Conservation (phyloP, 2,888 invertebrate species). For the Physocephala rufipes region DNA sequence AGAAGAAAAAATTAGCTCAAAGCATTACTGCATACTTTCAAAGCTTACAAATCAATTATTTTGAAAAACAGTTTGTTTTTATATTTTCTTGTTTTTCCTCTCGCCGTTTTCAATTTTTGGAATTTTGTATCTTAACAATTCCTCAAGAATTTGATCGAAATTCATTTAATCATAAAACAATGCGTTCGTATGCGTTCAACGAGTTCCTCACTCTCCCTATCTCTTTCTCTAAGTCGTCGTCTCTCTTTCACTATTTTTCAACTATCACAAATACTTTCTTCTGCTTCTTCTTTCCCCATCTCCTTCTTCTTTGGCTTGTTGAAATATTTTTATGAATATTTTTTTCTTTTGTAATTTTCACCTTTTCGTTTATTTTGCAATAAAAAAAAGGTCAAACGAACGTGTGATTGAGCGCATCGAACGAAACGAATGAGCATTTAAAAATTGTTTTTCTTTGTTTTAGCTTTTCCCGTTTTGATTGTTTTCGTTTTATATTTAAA, state of each 20-base stretch:
- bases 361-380: constrained; percentile 9
- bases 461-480: constrained; percentile 26
- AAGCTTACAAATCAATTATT: too few relatives aligned
- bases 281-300: too few relatives aligned
- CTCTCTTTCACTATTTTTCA: too few relatives aligned
- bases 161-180: not conserved
- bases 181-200: not conserved
- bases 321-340: not conserved
- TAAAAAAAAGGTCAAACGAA: not conserved
- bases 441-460: constrained; percentile 15
- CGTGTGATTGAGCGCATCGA: too few relatives aligned
- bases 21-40: not conserved
- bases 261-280: too few relatives aligned
- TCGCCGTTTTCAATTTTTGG: not conserved
- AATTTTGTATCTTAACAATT: not conserved
- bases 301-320: not conserved
- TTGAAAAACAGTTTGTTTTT: too few relatives aligned
- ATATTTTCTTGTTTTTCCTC: not conserved
- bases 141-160: not conserved
- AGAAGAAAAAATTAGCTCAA: constrained; percentile 11
- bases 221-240: not conserved
- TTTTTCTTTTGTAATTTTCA: constrained; percentile 6
- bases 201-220: constrained; percentile 1
- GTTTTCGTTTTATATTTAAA: constrained; percentile 13
- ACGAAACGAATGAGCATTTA: not conserved